Evolutionary conservation across 2,797 vertebrate species (phyloP).

Genomic region (Neostethus bicornis): DNA sequence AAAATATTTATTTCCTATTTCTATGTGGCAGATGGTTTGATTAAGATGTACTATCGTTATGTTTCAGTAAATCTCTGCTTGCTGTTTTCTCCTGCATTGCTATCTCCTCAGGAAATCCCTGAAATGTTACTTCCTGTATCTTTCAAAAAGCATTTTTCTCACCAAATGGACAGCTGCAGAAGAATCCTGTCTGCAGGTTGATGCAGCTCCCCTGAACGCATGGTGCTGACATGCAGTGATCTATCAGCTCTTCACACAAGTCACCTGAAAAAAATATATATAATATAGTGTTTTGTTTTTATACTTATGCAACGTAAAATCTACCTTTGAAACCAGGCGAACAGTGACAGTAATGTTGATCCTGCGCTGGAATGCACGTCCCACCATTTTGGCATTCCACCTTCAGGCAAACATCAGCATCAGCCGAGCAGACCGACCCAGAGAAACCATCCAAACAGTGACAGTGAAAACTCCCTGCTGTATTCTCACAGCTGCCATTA

Average conservation of each 20-base stretch:
- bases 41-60: neutral
- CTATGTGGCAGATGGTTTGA: neutral
- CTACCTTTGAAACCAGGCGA: conserved; percentile 78
- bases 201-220: conserved; percentile 76
- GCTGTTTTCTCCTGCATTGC: neutral
- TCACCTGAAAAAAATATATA: conserved; percentile 60
- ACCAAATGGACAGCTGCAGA: conserved; percentile 81
- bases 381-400: conserved; percentile 77
- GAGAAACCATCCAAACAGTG: conserved; percentile 72
- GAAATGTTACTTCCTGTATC: conserved; percentile 6
- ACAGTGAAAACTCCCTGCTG: conserved; percentile 77
- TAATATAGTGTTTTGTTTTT: neutral
- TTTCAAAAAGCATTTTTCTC: conserved; percentile 41
- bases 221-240: conserved; percentile 76
- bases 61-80: neutral
- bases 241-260: conserved; percentile 67
- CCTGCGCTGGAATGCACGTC: conserved; percentile 66
- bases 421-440: conserved; percentile 65
- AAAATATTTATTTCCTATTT: too few relatives aligned
- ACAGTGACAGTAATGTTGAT: conserved; percentile 74
- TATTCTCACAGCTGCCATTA: conserved; percentile 75
- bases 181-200: conserved; percentile 72
- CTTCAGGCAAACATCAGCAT: conserved; percentile 73
- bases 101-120: neutral
- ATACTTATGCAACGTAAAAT: neutral